These are phyloP conservation scores for Urosaurus nigricauda DNA, from an alignment of 2,797 vertebrate species.

Conservation along the genomic window DNA sequence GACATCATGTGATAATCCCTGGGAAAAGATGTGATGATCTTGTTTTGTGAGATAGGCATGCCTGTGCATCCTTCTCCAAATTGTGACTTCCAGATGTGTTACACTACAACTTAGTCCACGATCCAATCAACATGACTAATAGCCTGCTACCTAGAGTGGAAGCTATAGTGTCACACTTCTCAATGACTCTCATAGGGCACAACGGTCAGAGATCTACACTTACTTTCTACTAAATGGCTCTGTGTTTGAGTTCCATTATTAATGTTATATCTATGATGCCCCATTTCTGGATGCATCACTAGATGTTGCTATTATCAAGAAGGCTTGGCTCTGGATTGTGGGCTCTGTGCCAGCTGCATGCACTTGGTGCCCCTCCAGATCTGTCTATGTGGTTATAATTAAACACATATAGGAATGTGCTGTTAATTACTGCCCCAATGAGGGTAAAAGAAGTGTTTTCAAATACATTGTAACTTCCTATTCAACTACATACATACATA, in stretches of 20 bases:
- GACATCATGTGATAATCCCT: too few relatives aligned
- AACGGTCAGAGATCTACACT: not conserved
- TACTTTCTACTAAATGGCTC: not conserved
- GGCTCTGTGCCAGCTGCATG: not conserved
- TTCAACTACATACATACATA: not conserved
- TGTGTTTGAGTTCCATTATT: not conserved
- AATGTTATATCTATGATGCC: not conserved
- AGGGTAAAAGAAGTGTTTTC: not conserved
- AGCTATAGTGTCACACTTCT: not conserved
- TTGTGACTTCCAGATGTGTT: not conserved
- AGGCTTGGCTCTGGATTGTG: not conserved
- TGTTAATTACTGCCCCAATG: not conserved
- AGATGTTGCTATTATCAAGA: not conserved
- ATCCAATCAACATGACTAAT: not conserved
- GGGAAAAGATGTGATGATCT: too few relatives aligned
- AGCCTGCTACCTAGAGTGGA: not conserved
- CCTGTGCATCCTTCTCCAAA: not conserved
- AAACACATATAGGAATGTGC: not conserved
- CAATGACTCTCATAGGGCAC: not conserved
- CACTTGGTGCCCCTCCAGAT: not conserved
- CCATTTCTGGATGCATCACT: too few relatives aligned
- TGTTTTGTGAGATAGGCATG: not conserved
- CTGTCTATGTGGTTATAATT: not conserved
- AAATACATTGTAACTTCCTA: not conserved
- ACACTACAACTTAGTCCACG: not conserved